Evolutionary conservation across 2,797 vertebrate genomes (phyloP).

Genomic region (Cirrhinus molitorella): DNA sequence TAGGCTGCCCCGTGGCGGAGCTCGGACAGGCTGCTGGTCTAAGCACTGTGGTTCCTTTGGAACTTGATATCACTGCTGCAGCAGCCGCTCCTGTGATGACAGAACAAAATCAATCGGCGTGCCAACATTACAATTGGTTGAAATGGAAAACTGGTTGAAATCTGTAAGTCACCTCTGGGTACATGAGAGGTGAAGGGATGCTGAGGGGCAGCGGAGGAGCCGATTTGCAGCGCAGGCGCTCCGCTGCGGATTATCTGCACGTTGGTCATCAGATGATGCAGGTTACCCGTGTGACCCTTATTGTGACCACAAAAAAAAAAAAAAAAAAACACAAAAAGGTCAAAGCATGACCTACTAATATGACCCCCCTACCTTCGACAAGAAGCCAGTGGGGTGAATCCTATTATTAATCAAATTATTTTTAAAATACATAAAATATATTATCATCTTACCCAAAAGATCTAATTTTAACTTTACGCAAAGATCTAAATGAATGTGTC

Average conservation of each 20-base stretch:
- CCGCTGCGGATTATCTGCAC: slow-evolving; percentile 94
- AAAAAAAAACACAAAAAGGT: not conserved
- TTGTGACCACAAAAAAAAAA: slow-evolving; percentile 47
- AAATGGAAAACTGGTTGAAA: not conserved
- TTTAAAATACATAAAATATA: too few relatives aligned
- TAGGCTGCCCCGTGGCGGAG: slow-evolving; percentile 84
- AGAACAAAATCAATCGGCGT: not conserved
- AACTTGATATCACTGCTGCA: slow-evolving; percentile 97
- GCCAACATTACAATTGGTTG: not conserved
- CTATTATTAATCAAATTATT: too few relatives aligned
- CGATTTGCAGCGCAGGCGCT: slow-evolving; percentile 90
- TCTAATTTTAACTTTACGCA: too few relatives aligned
- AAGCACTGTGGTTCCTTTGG: slow-evolving; percentile 92
- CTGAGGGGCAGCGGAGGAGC: slow-evolving; percentile 77
- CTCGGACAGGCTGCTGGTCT: slow-evolving; percentile 89
- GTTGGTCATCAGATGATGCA: slow-evolving; percentile 96
- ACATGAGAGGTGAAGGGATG: slow-evolving; percentile 89
- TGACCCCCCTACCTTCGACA: too few relatives aligned
- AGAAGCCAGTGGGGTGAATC: not conserved
- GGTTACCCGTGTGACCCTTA: slow-evolving; percentile 92
- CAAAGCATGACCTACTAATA: not conserved
- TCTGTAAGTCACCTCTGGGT: slow-evolving; percentile 85
- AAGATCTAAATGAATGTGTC: too few relatives aligned
- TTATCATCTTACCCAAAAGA: too few relatives aligned
- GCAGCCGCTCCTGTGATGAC: slow-evolving; percentile 89